Percentiles rank a stretch among this genome's conserved stretches.
Evolutionary conservation across 2,888 invertebrate genomes (phyloP).

Genomic region (Cybosia mesomella): DNA sequence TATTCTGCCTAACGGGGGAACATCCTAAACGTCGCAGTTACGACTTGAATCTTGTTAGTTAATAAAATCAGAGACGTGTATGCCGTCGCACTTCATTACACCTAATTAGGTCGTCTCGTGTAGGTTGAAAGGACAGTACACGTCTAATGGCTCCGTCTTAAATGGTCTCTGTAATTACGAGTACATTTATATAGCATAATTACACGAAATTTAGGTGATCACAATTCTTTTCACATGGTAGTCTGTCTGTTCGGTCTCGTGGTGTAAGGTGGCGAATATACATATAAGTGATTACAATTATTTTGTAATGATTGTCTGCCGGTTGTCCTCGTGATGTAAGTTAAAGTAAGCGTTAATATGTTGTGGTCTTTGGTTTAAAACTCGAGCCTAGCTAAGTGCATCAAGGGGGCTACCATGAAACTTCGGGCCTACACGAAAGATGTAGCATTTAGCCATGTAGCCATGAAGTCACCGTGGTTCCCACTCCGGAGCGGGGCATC

Average conservation of each 20-base stretch:
- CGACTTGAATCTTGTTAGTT: slow-evolving; percentile 7
- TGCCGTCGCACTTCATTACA: slow-evolving; percentile 3
- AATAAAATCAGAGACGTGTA: slow-evolving; percentile 12
- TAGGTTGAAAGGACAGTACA: slow-evolving; percentile 1
- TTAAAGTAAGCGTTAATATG: no score
- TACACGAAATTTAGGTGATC: background rate
- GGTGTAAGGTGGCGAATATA: no score
- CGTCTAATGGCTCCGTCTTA: background rate
- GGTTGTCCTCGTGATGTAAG: no score
- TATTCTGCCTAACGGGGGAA: background rate
- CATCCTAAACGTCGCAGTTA: background rate
- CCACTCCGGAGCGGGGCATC: no score
- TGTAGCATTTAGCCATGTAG: no score
- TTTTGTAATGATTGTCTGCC: no score
- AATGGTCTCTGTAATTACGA: background rate
- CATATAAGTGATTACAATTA: no score
- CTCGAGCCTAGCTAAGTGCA: no score
- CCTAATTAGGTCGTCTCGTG: background rate
- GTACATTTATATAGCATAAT: background rate
- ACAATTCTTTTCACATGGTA: background rate
- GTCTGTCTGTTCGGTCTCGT: background rate
- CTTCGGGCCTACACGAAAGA: no score
- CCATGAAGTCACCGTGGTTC: no score
- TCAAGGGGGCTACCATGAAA: no score
- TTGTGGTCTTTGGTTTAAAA: no score